Evolutionary conservation across 2,113 vertebrate species (phyloP), one percentile per base, ranked within the genome.

Genomic region (Podarcis muralis): DNA sequence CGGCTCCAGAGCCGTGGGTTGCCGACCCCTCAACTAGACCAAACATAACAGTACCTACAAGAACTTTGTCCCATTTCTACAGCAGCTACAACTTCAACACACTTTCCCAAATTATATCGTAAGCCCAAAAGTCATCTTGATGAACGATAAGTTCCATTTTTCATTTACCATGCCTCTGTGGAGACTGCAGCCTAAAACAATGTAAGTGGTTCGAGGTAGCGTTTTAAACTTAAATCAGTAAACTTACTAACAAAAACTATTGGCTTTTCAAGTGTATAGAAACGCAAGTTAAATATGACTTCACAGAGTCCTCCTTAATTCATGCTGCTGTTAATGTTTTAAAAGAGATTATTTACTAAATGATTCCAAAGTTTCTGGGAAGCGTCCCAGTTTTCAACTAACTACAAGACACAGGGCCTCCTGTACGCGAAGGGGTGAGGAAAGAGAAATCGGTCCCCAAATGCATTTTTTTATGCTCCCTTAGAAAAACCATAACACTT

Each of bases 151-250:
- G 18, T 62, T 62, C 16, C 3, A 62, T 62, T 62, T 62, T 62
- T 62, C 4, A 18, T 18, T 18, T 59, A 59, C 15, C 16, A 5
- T 59, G 57, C 13, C 15, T 20, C 13, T 62, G 59, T 62, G 59
- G 3, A 62, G 59, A 62, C 59, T 62, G 59, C 59, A 62, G 59
- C 59, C 59, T 62, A 62, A 40, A 43, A 43, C 40, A 43, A 43
- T 43, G 40, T 43, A 43, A 43, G 40, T 43, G 0, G 40, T 43
- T 43, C 1, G 1, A 62, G 23, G 25, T 11, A 68, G 23, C 66
- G 0, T 68, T 68, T 68, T 23, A 27, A 68, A 68, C 3, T 0
- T 62, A 20, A 1, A 62, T 62, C 4, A 0, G 3, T 62, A 16
- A 18, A 62, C 13, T 62, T 62, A 48, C 1, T 62, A 62, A 62